Percentiles rank a stretch among this genome's conserved stretches.
phyloP scores from a whole-genome alignment of 2,797 vertebrate genomes.

The Babyrousa celebensis region DNA sequence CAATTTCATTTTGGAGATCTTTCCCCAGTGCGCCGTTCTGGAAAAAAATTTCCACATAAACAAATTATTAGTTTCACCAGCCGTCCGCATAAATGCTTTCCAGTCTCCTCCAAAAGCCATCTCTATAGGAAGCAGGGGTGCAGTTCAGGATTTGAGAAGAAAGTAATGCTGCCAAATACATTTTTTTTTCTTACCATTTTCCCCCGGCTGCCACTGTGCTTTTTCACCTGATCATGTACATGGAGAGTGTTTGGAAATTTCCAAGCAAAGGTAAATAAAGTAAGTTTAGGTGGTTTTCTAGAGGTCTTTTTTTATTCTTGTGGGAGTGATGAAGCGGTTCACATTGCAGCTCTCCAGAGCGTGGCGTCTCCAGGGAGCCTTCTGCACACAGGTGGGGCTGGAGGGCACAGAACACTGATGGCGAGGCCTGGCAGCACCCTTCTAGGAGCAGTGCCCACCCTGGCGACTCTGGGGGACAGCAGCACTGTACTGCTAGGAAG shows the following conservation, averaged over 20 bases:
- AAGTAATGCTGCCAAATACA: fast-evolving
- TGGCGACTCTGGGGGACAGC: background rate
- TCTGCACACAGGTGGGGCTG: fast-evolving
- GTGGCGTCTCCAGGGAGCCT: fast-evolving
- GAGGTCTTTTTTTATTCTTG: too few relatives aligned
- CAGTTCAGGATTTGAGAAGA: background rate
- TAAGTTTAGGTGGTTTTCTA: background rate
- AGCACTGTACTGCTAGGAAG: background rate
- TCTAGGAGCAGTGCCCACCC: background rate
- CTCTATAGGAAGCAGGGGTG: background rate
- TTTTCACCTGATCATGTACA: background rate
- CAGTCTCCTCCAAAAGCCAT: background rate
- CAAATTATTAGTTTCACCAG: background rate
- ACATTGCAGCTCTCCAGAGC: fast-evolving
- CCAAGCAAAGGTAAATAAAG: background rate
- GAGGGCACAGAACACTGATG: fast-evolving
- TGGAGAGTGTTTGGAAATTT: background rate
- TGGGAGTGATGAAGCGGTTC: fast-evolving
- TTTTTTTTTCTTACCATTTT: background rate
- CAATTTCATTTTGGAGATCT: background rate
- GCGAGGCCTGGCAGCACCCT: background rate
- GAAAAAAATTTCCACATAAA: conserved; percentile 44
- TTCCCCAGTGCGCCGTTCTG: background rate
- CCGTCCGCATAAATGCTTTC: background rate
- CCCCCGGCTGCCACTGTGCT: fast-evolving